A percentile compares a stretch with the other conserved stretches of the same genome.
These are phyloP conservation scores for Chrysochloris asiatica DNA, from an alignment of 2,113 vertebrate genomes.

Conservation along the genomic window DNA sequence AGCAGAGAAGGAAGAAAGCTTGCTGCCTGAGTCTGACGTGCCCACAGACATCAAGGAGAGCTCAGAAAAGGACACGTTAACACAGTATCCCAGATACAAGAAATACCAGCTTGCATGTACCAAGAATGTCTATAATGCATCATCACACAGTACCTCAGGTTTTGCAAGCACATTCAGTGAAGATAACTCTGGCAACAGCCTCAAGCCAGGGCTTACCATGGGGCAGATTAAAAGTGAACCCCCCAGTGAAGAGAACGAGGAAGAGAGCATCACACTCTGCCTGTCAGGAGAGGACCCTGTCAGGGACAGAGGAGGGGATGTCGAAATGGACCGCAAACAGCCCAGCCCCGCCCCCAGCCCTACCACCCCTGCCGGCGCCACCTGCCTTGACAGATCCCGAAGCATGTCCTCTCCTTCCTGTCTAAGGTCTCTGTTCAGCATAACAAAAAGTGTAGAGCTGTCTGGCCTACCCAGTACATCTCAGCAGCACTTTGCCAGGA, in stretches of 20 bases:
- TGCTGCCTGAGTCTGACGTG: slow-evolving; percentile 83
- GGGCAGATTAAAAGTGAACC: slow-evolving; percentile 94
- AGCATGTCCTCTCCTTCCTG: slow-evolving; percentile 92
- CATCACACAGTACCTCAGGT: slow-evolving; percentile 99
- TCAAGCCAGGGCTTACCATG: slow-evolving; percentile 88
- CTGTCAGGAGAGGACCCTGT: slow-evolving; percentile 93
- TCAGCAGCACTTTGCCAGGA: slow-evolving; percentile 94
- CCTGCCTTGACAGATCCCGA: slow-evolving; percentile 87
- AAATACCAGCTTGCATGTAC: slow-evolving; percentile 99
- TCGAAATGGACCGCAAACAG: slow-evolving; percentile 92
- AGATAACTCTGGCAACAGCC: slow-evolving; percentile 84
- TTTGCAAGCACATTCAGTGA: slow-evolving; percentile 97
- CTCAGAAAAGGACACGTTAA: slow-evolving; percentile 89
- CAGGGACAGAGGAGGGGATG: slow-evolving; percentile 89
- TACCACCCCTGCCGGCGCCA: not conserved
- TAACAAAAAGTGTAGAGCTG: slow-evolving; percentile 89
- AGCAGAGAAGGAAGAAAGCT: slow-evolving; percentile 86
- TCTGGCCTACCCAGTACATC: slow-evolving; percentile 90
- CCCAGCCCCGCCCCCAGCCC: slow-evolving; percentile 82
- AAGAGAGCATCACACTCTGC: slow-evolving; percentile 93
- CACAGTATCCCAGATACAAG: slow-evolving; percentile 97
- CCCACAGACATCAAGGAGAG: slow-evolving; percentile 86
- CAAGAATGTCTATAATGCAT: slow-evolving; percentile 97
- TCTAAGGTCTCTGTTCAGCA: slow-evolving; percentile 92
- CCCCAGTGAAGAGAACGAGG: slow-evolving; percentile 90